Evolutionary conservation across 2,113 vertebrate genomes (phyloP), one percentile per base, ranked within the genome.

Genomic region (Arvicanthis niloticus): DNA sequence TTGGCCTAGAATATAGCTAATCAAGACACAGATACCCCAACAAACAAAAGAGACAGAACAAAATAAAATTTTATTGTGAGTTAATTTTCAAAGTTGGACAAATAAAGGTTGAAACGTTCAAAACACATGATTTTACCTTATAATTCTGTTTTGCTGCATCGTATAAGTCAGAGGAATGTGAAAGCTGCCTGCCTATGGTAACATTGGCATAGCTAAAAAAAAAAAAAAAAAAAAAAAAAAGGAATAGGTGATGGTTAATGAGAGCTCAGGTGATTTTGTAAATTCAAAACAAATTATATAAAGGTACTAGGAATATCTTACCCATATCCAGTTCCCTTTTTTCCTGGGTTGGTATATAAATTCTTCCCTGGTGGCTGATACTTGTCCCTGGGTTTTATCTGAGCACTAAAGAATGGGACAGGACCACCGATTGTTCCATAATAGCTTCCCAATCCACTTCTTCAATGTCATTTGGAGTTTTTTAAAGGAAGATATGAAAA

Each of bases 271-370:
- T 60, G 37, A 72, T 17, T 88, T 78, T 78, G 73, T 34, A 93
- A 87, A 31, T 78, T 88, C 40, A 95, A 86, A 95, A 62, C 19
- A 91, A 93, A 87, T n/a, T 0, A 53, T n/a, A 34, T 19, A 72
- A 75, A 93, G 13, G 5, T 92, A 77, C 37, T 77, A 6, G 92
- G 67, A 80, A 45, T 80, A 40, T 45, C 93, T 98, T 98, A 99
- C 99, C 99, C 99, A 97, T 99, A 99, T 97, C 99, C 99, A 90
- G 98, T 99, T 98, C 99, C 99, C 94, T 99, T 99, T 97, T 99
- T 99, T 48, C 98, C 98, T 53, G 99, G 99, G 96, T 92, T 99
- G 84, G 99, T 99, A 93, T 99, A 98, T 51, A 99, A 97, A 97
- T 99, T 99, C 97, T 99, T 99, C 62, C 99, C 99, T 85, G 99